These are phyloP conservation scores for Pocillopora meandrina DNA, from an alignment of 92 coral and sea anemone species.

Conservation along the genomic window DNA sequence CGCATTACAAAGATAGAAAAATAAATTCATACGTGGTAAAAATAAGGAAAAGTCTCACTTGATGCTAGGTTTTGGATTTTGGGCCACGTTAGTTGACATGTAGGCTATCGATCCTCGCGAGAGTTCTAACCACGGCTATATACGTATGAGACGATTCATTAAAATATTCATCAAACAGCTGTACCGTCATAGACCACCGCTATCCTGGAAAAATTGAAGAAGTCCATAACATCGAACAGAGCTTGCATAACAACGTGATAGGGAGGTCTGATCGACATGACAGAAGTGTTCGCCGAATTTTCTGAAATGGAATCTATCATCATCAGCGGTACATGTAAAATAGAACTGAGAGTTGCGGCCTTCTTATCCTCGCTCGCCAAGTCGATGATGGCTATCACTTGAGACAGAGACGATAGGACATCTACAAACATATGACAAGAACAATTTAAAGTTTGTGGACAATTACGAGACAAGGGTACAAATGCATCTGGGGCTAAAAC, in stretches of 20 bases:
- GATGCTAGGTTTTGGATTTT: no score
- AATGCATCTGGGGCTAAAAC: no score
- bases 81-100: no score
- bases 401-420: conserved; percentile 13
- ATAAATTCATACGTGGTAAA: no score
- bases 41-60: no score
- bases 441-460: not conserved
- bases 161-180: not conserved
- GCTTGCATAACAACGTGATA: conserved; percentile 59
- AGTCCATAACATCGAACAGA: conserved; percentile 63
- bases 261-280: conserved; percentile 71
- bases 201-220: conserved; percentile 51
- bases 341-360: conserved; percentile 58
- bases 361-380: conserved; percentile 61
- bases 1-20: no score
- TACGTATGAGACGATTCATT: no score
- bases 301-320: conserved; percentile 44
- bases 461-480: not conserved
- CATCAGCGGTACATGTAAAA: conserved; percentile 69
- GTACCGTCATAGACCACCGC: conserved; percentile 84
- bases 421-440: conserved; percentile 6
- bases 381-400: conserved; percentile 57
- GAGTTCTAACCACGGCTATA: no score
- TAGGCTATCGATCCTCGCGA: no score
- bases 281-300: conserved; percentile 28